These are phyloP conservation scores for Pararge aegeria DNA, from an alignment of 1,140 invertebrate genomes.

Conservation along the genomic window DNA sequence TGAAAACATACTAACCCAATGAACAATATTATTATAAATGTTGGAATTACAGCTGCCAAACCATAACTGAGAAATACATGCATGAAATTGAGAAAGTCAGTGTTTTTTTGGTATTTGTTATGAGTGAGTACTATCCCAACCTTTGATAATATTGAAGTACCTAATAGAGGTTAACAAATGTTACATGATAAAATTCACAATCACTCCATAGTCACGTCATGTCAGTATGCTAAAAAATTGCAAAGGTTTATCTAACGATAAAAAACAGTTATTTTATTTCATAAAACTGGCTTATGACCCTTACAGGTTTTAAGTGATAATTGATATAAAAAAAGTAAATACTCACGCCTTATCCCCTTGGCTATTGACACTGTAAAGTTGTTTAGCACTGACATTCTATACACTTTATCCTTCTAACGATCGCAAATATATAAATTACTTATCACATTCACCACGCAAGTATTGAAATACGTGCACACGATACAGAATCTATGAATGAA, in stretches of 20 bases:
- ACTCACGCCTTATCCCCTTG: constrained; percentile 60
- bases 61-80: too few species aligned
- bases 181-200: too few species aligned
- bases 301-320: too few species aligned
- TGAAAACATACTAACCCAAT: too few species aligned
- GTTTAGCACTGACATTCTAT: constrained; percentile 59
- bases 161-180: too few species aligned
- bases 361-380: constrained; percentile 62
- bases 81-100: too few species aligned
- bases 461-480: neutral
- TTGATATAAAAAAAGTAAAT: constrained; percentile 24
- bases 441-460: constrained; percentile 3
- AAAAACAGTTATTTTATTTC: neutral
- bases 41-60: too few species aligned
- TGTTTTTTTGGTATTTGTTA: too few species aligned
- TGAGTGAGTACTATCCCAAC: too few species aligned
- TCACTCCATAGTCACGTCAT: neutral
- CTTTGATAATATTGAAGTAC: too few species aligned
- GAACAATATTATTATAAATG: too few species aligned
- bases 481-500: constrained; percentile 24
- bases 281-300: neutral
- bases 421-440: constrained; percentile 21
- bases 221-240: neutral
- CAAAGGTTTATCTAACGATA: neutral
- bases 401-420: constrained; percentile 24